A percentile compares a stretch with the other conserved stretches of the same genome.
These are phyloP conservation scores for Sciaenops ocellatus DNA, from an alignment of 2,797 vertebrate genomes.

Conservation along the genomic window DNA sequence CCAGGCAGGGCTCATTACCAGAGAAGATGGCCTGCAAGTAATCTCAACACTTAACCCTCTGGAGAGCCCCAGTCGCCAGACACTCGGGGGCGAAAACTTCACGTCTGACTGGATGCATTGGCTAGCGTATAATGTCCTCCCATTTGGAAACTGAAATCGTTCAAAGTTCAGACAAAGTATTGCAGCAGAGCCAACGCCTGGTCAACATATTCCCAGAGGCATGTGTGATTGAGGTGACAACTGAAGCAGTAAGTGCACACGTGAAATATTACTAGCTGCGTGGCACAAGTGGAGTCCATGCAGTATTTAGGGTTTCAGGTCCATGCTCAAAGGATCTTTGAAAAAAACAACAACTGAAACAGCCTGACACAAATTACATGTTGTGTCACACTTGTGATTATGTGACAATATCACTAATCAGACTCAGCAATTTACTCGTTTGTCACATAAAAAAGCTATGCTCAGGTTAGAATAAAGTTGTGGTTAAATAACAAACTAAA, in stretches of 20 bases:
- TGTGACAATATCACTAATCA: constrained; percentile 38
- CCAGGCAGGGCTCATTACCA: constrained; percentile 73
- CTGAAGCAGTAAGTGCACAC: constrained; percentile 41
- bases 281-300: constrained; percentile 20
- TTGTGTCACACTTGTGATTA: no score
- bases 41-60: constrained; percentile 69
- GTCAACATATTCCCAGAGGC: constrained; percentile 57
- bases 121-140: constrained; percentile 52
- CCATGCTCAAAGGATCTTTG: neutral
- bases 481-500: neutral
- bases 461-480: neutral
- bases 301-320: constrained; percentile 6
- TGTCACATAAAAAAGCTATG: neutral
- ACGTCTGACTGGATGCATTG: constrained; percentile 65
- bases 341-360: neutral
- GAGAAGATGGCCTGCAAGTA: constrained; percentile 66
- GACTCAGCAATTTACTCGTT: constrained; percentile 8
- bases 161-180: constrained; percentile 60
- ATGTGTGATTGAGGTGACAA: constrained; percentile 26
- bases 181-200: constrained; percentile 39
- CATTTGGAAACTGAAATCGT: constrained; percentile 63
- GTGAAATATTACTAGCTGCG: constrained; percentile 35
- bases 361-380: neutral
- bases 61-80: constrained; percentile 49
- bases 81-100: constrained; percentile 56